These are phyloP conservation scores for Leistus spinibarbis DNA, from an alignment of 2,888 invertebrate genomes.

Conservation along the genomic window DNA sequence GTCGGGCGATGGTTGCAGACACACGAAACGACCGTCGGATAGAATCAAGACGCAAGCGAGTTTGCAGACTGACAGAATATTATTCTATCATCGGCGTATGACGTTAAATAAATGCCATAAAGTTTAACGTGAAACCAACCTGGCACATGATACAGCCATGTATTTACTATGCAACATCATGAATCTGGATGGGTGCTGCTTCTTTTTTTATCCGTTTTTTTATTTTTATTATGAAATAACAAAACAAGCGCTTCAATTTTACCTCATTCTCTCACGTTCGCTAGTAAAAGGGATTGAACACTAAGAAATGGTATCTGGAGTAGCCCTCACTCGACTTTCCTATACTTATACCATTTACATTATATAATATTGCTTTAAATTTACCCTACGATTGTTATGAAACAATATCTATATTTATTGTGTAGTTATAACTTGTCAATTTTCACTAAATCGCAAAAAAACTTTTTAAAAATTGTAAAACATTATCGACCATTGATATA, in stretches of 20 bases:
- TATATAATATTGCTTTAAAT: too few relatives aligned
- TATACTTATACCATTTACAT: too few relatives aligned
- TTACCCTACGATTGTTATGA: too few relatives aligned
- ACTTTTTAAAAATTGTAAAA: too few relatives aligned
- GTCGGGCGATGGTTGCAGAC: not conserved
- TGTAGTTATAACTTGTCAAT: too few relatives aligned
- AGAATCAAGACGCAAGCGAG: not conserved
- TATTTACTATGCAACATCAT: not conserved
- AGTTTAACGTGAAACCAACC: not conserved
- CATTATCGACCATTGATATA: too few relatives aligned
- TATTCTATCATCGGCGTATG: not conserved
- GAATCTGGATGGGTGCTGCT: not conserved
- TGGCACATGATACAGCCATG: not conserved
- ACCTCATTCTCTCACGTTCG: slow-evolving; percentile 49
- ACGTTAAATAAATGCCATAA: not conserved
- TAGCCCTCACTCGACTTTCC: too few relatives aligned
- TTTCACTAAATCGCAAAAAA: too few relatives aligned
- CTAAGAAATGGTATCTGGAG: too few relatives aligned
- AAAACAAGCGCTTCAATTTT: slow-evolving; percentile 23
- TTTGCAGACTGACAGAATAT: not conserved
- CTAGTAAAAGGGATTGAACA: slow-evolving; percentile 43
- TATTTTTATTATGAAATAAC: too few relatives aligned
- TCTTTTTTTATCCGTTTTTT: not conserved
- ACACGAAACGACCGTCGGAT: slow-evolving; percentile 3
- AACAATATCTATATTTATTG: too few relatives aligned